A percentile compares a stretch with the other conserved stretches of the same genome.
These are phyloP conservation scores for Tarsius wallacei DNA, from an alignment of 2,797 vertebrate genomes.

Conservation along the genomic window DNA sequence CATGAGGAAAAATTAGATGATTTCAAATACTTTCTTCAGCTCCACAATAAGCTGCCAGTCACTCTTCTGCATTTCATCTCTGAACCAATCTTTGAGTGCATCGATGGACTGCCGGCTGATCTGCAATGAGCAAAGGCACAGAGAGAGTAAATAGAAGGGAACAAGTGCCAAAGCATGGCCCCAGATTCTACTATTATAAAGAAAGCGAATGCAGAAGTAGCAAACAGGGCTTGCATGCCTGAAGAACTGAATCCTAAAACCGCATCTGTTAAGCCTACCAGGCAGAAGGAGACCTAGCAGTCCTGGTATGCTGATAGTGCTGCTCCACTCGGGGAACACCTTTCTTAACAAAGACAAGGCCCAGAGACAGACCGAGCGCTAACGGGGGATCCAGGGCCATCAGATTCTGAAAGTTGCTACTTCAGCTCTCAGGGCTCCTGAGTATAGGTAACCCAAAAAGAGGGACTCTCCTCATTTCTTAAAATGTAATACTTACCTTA, in stretches of 20 bases:
- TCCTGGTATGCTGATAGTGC: neutral
- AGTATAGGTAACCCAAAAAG: neutral
- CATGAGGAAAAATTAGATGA: constrained; percentile 94
- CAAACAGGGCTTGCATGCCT: neutral
- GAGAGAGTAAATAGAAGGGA: neutral
- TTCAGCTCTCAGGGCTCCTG: neutral
- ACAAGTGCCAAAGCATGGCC: neutral
- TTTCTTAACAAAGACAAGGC: neutral
- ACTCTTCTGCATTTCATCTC: constrained; percentile 98
- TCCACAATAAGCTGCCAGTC: constrained; percentile 99
- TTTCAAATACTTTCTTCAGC: constrained; percentile 99
- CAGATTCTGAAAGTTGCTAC: neutral
- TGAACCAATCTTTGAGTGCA: constrained; percentile 99
- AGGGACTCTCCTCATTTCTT: neutral
- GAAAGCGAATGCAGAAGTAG: neutral
- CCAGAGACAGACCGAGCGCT: too few species aligned
- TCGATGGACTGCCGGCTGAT: constrained; percentile 98
- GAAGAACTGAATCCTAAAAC: neutral
- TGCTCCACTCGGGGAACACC: neutral
- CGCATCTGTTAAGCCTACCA: rapidly evolving
- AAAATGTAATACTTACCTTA: constrained; percentile 92
- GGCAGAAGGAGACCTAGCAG: neutral
- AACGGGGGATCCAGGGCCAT: neutral
- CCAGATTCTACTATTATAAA: neutral
- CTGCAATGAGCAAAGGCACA: constrained; percentile 89